phyloP scores from a whole-genome alignment of 2,113 vertebrate genomes.

The Sterrhoptilus dennistouni region DNA sequence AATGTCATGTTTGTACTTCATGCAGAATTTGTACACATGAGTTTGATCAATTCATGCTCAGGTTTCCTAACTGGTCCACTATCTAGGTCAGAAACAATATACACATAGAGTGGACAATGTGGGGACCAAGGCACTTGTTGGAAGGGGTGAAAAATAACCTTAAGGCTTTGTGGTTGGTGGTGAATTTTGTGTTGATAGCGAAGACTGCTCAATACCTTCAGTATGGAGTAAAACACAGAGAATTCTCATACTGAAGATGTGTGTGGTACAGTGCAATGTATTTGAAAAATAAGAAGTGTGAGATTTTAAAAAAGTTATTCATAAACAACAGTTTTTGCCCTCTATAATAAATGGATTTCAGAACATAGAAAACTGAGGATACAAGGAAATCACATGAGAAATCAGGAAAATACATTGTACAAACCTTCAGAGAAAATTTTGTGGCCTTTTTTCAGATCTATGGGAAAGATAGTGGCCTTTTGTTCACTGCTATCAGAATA shows the following conservation, averaged over 20 bases:
- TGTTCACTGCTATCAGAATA: background rate
- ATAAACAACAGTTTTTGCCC: background rate
- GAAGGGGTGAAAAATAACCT: background rate
- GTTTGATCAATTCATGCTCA: background rate
- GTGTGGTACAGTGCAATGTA: background rate
- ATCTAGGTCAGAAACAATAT: rapidly evolving
- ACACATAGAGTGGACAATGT: rapidly evolving
- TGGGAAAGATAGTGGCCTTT: background rate
- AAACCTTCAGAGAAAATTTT: background rate
- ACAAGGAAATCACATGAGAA: background rate
- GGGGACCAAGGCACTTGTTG: background rate
- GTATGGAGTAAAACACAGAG: background rate
- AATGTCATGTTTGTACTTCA: background rate
- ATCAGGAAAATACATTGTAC: background rate
- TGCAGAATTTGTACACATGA: background rate
- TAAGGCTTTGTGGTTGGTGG: background rate
- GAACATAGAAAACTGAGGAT: background rate
- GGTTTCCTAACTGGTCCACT: background rate
- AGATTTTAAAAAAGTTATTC: background rate
- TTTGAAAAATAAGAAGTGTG: background rate
- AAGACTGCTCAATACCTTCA: background rate
- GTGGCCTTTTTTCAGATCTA: background rate
- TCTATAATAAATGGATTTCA: background rate
- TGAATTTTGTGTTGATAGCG: background rate
- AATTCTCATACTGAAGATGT: background rate